Evolutionary conservation across 1,140 invertebrate species (phyloP).

Genomic region (Drosophila nannoptera): DNA sequence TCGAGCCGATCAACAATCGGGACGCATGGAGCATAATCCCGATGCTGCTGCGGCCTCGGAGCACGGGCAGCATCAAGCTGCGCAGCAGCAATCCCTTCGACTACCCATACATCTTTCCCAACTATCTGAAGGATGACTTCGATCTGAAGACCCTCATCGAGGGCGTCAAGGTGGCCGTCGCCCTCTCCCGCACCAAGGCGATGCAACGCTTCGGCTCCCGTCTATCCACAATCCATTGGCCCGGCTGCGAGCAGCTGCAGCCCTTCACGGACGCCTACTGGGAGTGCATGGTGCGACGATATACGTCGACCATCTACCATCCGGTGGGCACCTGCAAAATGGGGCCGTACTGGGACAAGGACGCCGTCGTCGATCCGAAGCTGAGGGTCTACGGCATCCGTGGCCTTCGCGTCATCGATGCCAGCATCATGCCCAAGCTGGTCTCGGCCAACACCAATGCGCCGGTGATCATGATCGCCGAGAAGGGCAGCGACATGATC

Average conservation of each 20-base stretch:
- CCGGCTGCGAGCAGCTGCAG: slow-evolving; percentile 84
- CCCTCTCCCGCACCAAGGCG: slow-evolving; percentile 85
- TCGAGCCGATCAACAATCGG: slow-evolving; percentile 86
- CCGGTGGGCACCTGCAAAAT: slow-evolving; percentile 95
- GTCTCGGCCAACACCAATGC: slow-evolving; percentile 92
- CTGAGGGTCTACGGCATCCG: slow-evolving; percentile 88
- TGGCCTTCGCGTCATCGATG: slow-evolving; percentile 90
- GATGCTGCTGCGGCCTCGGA: slow-evolving; percentile 89
- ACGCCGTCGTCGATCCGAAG: slow-evolving; percentile 92
- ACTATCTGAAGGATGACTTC: slow-evolving; percentile 90
- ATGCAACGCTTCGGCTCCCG: slow-evolving; percentile 86
- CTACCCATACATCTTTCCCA: slow-evolving; percentile 95
- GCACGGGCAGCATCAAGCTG: slow-evolving; percentile 88
- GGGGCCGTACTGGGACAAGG: slow-evolving; percentile 90
- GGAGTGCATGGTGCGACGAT: slow-evolving; percentile 90
- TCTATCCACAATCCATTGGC: slow-evolving; percentile 84
- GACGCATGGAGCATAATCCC: slow-evolving; percentile 93
- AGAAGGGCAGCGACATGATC: slow-evolving; percentile 90
- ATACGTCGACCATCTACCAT: slow-evolving; percentile 91
- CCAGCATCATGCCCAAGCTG: slow-evolving; percentile 89
- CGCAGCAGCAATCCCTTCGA: slow-evolving; percentile 91
- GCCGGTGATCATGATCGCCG: slow-evolving; percentile 90
- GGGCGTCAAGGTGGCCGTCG: slow-evolving; percentile 89
- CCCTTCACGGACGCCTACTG: slow-evolving; percentile 87
- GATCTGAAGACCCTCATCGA: slow-evolving; percentile 90